Evolutionary conservation across 2,797 vertebrate genomes (phyloP), one percentile per base, ranked within the genome.

Genomic region (Lacerta viridis): DNA sequence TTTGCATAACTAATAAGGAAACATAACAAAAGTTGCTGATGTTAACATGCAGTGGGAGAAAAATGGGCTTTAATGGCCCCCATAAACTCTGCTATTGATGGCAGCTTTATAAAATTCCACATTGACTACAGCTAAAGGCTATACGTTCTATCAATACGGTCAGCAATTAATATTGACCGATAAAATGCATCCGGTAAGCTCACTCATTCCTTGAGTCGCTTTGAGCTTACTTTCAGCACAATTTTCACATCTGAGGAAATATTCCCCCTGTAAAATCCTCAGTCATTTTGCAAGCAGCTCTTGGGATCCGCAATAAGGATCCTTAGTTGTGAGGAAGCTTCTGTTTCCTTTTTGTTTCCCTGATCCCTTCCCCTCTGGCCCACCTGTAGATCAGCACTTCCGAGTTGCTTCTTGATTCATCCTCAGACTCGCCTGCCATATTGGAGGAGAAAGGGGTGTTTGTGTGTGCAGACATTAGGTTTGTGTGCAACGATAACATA

Each of bases 31-130:
- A 92, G 78, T 89, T 88, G 93, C 96, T 96, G 96, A 96, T 39
- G 64, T 93, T 93, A 95, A 96, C 93, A 91, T 95, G 95, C 88
- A 77, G 93, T 92, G 94, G 91, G 95, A 92, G 92, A 95, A 93
- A 96, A 96, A 94, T 88, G 95, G 89, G 78, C 94, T 93, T 96
- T 97, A 97, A 97, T 97, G 96, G 96, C 27, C 88, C 46, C 93
- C 93, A 94, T 96, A 96, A 97, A 96, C 95, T 94, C 94, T 95
- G 93, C 95, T 96, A 90, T 94, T 91, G 95, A 96, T 95, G 95
- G 91, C 93, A 96, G 92, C 89, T 92, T 95, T 90, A 94, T 91
- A 94, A 94, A 93, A 74, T 81, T 94, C 91, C 72, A 64, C 94
- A 85, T 93, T 94, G 96, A 96, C 95, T 96, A 95, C 90, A 33